A percentile compares a stretch with the other conserved stretches of the same genome.
These are phyloP conservation scores for Actinia equina DNA, from an alignment of 64 coral and sea anemone genomes.

Conservation along the genomic window DNA sequence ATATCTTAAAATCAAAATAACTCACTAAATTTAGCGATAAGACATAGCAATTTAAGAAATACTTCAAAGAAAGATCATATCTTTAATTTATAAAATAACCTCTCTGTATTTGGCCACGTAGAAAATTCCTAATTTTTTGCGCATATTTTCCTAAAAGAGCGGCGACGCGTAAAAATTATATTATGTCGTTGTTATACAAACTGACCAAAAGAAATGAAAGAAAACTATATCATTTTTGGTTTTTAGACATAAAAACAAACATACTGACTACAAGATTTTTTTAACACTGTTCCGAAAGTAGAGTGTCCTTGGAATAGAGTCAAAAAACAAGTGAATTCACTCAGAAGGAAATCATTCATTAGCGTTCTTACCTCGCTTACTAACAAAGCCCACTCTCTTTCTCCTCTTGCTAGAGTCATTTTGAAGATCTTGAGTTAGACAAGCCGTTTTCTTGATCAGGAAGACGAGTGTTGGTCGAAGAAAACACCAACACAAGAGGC, in stretches of 20 bases:
- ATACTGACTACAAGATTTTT: background rate
- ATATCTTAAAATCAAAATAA: background rate
- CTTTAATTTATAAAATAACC: background rate
- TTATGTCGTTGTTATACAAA: background rate
- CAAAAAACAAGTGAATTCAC: background rate
- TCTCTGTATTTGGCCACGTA: background rate
- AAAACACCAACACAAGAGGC: background rate
- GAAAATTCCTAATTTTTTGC: background rate
- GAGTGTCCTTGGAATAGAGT: background rate
- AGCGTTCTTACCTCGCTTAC: slow-evolving; percentile 79
- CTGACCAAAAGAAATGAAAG: background rate
- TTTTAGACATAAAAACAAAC: background rate
- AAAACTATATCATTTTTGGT: background rate
- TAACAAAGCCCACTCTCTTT: slow-evolving; percentile 91
- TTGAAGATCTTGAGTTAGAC: background rate
- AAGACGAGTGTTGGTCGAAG: background rate
- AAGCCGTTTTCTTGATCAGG: background rate
- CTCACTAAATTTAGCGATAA: background rate
- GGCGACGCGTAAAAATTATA: background rate
- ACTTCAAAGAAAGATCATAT: background rate
- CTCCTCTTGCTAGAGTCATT: slow-evolving; percentile 88
- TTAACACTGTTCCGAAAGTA: background rate
- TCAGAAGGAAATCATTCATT: background rate
- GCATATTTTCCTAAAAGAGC: background rate
- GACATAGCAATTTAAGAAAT: background rate